Evolutionary conservation across 2,888 invertebrate species (phyloP).

Genomic region (Drosophila monieri): DNA sequence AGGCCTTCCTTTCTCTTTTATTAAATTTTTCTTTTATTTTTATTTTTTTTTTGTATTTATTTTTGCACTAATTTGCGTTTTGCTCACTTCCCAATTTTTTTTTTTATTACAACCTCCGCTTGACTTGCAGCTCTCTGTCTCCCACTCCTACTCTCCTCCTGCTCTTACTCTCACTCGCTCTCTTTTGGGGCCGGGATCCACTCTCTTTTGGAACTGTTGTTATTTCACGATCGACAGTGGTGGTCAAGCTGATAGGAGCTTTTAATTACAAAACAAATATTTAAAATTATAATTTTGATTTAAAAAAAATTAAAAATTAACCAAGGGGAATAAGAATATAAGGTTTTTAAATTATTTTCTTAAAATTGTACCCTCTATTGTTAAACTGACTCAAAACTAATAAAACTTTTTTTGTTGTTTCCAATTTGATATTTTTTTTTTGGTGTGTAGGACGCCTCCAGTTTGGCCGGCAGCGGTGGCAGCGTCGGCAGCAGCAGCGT

Average conservation of each 20-base stretch:
- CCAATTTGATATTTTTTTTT: conserved; percentile 31
- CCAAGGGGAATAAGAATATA: too few relatives aligned
- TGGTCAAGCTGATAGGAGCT: conserved; percentile 3
- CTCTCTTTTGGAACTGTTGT: conserved; percentile 45
- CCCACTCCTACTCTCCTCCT: conserved; percentile 3
- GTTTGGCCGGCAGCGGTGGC: conserved; percentile 51
- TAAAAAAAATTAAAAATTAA: too few relatives aligned
- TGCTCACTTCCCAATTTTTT: conserved; percentile 53
- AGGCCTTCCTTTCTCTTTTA: conserved; percentile 21
- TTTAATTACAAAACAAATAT: not conserved
- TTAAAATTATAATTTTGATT: too few relatives aligned
- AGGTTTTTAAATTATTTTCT: not conserved
- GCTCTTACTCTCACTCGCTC: conserved; percentile 23
- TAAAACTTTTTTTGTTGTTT: conserved; percentile 23
- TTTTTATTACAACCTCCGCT: conserved; percentile 36
- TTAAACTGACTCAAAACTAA: conserved; percentile 21
- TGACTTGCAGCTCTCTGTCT: conserved; percentile 12
- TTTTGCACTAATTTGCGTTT: conserved; percentile 67
- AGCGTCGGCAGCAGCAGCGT: conserved; percentile 43
- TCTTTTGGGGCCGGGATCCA: conserved; percentile 36
- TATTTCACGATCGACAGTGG: conserved; percentile 13
- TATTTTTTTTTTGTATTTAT: conserved; percentile 20
- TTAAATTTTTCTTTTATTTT: conserved; percentile 1
- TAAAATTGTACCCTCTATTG: conserved; percentile 12
- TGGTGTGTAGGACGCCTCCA: conserved; percentile 71